These are phyloP conservation scores for Spinus pinus DNA, from an alignment of 2,797 vertebrate genomes.

Conservation along the genomic window DNA sequence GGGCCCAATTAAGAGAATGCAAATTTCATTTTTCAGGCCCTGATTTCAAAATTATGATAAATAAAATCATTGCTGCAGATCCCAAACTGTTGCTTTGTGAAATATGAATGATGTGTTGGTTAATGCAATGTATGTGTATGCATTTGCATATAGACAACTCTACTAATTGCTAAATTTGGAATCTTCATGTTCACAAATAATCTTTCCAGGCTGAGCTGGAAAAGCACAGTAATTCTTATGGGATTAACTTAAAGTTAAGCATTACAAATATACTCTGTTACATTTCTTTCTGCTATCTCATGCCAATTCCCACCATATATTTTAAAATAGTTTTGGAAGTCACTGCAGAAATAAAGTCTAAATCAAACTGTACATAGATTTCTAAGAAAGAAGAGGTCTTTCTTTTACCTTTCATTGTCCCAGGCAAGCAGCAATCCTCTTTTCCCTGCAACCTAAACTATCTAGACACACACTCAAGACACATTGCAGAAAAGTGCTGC, in stretches of 20 bases:
- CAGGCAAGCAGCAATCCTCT: background rate
- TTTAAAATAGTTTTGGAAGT: background rate
- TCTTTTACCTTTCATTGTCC: background rate
- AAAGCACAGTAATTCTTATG: background rate
- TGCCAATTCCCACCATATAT: background rate
- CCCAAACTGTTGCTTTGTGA: background rate
- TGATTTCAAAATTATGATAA: background rate
- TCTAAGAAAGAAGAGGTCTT: background rate
- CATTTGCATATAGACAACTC: background rate
- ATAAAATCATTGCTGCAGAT: background rate
- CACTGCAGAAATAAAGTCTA: background rate
- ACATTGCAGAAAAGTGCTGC: background rate
- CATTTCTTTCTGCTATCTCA: background rate
- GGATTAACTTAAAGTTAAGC: background rate
- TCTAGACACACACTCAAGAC: background rate
- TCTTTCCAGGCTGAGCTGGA: background rate
- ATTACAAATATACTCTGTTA: background rate
- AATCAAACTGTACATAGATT: background rate
- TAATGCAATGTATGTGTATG: background rate
- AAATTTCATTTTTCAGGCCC: background rate
- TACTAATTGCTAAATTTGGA: background rate
- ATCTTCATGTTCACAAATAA: background rate
- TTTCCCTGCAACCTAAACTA: background rate
- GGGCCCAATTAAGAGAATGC: conserved; percentile 37
- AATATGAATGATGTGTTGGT: background rate